Percentiles rank a stretch among this genome's conserved stretches.
These are phyloP conservation scores for Hypena proboscidalis DNA, from an alignment of 2,888 invertebrate species.

Conservation along the genomic window DNA sequence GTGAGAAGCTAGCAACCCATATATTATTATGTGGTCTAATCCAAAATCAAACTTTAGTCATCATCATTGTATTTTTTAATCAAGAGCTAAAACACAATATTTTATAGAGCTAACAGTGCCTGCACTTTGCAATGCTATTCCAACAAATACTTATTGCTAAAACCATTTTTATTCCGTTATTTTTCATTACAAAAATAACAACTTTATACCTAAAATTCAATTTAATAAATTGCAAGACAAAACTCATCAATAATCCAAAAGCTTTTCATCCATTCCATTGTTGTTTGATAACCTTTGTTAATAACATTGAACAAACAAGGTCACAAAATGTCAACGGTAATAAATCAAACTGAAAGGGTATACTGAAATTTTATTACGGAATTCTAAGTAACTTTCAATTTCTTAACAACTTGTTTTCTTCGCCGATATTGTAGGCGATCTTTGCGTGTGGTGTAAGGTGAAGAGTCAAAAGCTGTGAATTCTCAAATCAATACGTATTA, in stretches of 20 bases:
- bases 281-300: conserved; percentile 46
- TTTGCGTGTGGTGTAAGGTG: conserved; percentile 27
- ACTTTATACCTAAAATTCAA: conserved; percentile 22
- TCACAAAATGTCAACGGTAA: conserved; percentile 55
- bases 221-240: conserved; percentile 12
- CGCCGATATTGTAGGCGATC: conserved; percentile 38
- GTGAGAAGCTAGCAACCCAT: too few relatives aligned
- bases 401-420: conserved; percentile 63
- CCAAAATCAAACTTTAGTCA: too few relatives aligned
- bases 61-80: too few relatives aligned
- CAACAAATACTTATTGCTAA: too few relatives aligned
- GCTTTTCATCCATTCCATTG: conserved; percentile 34
- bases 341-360: conserved; percentile 58
- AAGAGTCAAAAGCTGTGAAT: too few relatives aligned
- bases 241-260: conserved; percentile 38
- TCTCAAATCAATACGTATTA: too few relatives aligned
- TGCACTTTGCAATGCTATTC: too few relatives aligned
- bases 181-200: conserved; percentile 18
- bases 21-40: too few relatives aligned
- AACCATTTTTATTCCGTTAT: conserved; percentile 1
- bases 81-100: too few relatives aligned
- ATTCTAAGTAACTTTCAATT: conserved; percentile 57
- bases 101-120: too few relatives aligned
- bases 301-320: conserved; percentile 47
- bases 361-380: conserved; percentile 55